These are phyloP conservation scores for Chalcosyrphus nemorum DNA, from an alignment of 2,888 invertebrate species.

Conservation along the genomic window DNA sequence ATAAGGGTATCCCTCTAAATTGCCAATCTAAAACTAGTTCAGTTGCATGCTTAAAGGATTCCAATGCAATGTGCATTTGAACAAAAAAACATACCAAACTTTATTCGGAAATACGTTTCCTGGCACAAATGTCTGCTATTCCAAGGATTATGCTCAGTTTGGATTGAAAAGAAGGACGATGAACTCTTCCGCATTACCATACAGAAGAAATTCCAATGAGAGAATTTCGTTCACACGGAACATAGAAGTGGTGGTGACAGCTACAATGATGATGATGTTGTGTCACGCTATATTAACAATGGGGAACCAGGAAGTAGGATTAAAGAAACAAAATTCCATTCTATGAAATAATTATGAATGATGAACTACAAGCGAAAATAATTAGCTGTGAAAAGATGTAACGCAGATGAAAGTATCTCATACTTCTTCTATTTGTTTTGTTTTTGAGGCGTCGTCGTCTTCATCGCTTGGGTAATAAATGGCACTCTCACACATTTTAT, in stretches of 20 bases:
- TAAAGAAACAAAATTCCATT: conserved; percentile 11
- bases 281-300: conserved; percentile 48
- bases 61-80: conserved; percentile 32
- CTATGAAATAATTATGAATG: conserved; percentile 39
- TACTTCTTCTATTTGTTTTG: not conserved
- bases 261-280: conserved; percentile 17
- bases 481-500: not conserved
- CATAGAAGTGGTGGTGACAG: conserved; percentile 12
- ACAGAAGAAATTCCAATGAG: conserved; percentile 6
- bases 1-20: not conserved
- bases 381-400: not conserved
- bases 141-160: conserved; percentile 25
- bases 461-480: not conserved
- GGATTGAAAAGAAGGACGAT: conserved; percentile 1
- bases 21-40: conserved; percentile 21
- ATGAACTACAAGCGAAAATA: conserved; percentile 5
- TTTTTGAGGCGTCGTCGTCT: not conserved
- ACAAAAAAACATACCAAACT: too few relatives aligned
- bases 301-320: conserved; percentile 41
- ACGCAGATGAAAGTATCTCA: conserved; percentile 1
- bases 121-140: not conserved
- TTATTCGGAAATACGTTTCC: not conserved
- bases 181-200: conserved; percentile 16
- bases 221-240: not conserved
- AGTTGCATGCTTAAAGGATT: conserved; percentile 10